Percentiles rank a stretch among this genome's conserved stretches.
These are phyloP conservation scores for Micromesistius poutassou DNA, from an alignment of 2,797 vertebrate species.

Conservation along the genomic window DNA sequence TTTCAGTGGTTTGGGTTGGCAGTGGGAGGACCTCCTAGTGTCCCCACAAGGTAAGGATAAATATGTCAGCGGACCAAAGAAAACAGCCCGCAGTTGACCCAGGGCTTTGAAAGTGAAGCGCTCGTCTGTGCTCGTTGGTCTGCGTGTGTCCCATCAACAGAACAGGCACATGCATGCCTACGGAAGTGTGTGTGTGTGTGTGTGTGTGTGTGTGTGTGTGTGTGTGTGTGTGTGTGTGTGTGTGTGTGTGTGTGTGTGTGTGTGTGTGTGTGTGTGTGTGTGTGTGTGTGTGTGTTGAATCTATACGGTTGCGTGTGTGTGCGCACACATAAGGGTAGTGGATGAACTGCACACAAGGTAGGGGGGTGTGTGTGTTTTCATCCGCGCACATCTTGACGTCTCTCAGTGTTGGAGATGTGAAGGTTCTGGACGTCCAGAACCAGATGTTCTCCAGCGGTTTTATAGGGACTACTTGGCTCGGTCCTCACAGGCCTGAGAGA, in stretches of 20 bases:
- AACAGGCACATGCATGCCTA: not conserved
- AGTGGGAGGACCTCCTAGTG: not conserved
- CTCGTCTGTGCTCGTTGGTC: not conserved
- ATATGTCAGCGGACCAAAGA: constrained; percentile 62
- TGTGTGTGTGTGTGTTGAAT: constrained; percentile 8
- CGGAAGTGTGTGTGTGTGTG: constrained; percentile 12
- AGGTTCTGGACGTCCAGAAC: not conserved
- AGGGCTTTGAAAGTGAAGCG: not conserved
- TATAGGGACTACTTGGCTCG: not conserved
- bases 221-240: constrained; percentile 7
- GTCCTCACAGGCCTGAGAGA: not conserved
- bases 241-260: constrained; percentile 12
- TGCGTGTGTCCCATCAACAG: constrained; percentile 7
- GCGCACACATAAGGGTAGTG: not conserved
- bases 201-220: not conserved
- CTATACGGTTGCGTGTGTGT: not conserved
- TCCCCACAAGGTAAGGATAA: not conserved
- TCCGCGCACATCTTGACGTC: not conserved
- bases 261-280: constrained; percentile 7
- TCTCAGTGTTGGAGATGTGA: not conserved
- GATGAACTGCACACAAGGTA: too few species aligned
- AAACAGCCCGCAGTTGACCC: constrained; percentile 56
- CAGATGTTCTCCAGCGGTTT: not conserved
- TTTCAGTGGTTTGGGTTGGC: not conserved
- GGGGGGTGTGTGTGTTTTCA: too few species aligned